Conservation (phyloP, 2,797 vertebrate genomes). For the Zalophus californianus region DNA sequence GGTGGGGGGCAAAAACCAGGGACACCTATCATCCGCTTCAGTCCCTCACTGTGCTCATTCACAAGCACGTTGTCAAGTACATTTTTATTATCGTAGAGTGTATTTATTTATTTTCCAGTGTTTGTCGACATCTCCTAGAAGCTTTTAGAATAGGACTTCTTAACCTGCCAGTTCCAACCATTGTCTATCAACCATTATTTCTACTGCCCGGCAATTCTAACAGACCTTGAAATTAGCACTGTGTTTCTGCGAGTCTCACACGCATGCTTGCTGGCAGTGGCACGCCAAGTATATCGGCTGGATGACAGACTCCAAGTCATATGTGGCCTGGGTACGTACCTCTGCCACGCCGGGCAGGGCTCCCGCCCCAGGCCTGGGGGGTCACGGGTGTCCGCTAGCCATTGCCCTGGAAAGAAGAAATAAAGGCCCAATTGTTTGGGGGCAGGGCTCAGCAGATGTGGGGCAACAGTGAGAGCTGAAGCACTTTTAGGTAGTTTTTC, state of each 20-base stretch:
- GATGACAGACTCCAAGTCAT: conserved; percentile 70
- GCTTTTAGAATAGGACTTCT: conserved; percentile 83
- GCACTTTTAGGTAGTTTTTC: background rate
- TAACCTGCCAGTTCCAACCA: conserved; percentile 80
- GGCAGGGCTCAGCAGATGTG: background rate
- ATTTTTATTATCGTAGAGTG: conserved; percentile 82
- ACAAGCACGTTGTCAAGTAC: conserved; percentile 84
- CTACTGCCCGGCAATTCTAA: conserved; percentile 76
- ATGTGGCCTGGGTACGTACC: conserved; percentile 71
- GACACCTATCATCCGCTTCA: conserved; percentile 78
- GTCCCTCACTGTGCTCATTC: conserved; percentile 79
- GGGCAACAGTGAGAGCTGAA: background rate
- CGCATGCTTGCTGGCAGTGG: background rate
- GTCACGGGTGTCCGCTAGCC: background rate
- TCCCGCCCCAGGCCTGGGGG: background rate
- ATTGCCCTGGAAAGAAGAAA: conserved; percentile 48
- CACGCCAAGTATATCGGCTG: background rate
- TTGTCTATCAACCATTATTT: conserved; percentile 73
- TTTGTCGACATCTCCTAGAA: conserved; percentile 83
- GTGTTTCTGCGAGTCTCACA: conserved; percentile 72
- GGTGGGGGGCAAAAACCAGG: conserved; percentile 24
- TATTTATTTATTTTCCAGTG: conserved; percentile 84
- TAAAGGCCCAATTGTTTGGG: conserved; percentile 7
- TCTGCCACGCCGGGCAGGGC: background rate
- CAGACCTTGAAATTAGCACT: conserved; percentile 86